phyloP scores from a whole-genome alignment of 1,140 invertebrate genomes.

The Drosophila arawakana region DNA sequence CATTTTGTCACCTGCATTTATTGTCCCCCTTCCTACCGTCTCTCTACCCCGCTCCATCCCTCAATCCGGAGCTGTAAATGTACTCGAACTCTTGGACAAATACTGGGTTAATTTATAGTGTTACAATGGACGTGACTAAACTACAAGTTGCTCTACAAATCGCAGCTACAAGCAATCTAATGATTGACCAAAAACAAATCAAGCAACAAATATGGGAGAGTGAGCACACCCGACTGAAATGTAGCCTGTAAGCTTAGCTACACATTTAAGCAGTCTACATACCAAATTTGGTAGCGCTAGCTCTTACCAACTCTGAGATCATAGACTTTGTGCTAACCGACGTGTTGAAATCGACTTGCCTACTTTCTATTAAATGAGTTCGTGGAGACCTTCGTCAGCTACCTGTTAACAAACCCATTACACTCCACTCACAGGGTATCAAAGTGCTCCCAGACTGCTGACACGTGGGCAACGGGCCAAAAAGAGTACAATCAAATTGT shows the following conservation, averaged over 20 bases:
- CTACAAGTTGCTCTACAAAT: conserved; percentile 40
- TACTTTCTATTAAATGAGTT: too few species aligned
- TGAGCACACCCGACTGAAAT: neutral
- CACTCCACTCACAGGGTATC: neutral
- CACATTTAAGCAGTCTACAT: too few species aligned
- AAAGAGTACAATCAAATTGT: conserved; percentile 39
- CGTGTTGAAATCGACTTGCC: too few species aligned
- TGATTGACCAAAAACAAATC: conserved; percentile 43
- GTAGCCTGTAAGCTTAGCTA: neutral
- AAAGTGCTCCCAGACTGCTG: conserved; percentile 14
- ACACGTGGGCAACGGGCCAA: conserved; percentile 47
- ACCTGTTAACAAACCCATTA: neutral
- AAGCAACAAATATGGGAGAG: neutral
- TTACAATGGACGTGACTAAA: conserved; percentile 67
- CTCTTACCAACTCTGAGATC: too few species aligned
- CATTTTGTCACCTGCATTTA: conserved; percentile 47
- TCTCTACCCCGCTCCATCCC: neutral
- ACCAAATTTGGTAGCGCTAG: too few species aligned
- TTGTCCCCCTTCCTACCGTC: neutral
- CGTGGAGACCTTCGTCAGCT: neutral
- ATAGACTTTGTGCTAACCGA: too few species aligned
- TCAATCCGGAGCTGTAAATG: neutral
- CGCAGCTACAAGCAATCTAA: conserved; percentile 29
- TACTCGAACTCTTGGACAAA: conserved; percentile 24
- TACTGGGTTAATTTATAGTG: conserved; percentile 61